phyloP scores from a whole-genome alignment of 2,888 invertebrate species.

The Neoscelio sp. region DNA sequence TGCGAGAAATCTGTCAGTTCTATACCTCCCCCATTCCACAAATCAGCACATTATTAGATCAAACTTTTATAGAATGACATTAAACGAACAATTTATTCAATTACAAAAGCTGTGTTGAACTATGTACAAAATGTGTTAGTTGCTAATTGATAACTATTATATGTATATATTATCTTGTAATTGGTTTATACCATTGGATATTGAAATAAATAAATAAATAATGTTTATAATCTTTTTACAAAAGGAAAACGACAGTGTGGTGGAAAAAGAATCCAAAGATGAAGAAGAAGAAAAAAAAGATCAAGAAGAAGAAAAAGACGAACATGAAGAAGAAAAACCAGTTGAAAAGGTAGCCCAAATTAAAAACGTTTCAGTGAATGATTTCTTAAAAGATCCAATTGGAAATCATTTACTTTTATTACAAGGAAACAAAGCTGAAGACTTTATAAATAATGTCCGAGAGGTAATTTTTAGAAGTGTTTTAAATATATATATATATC shows the following conservation, averaged over 20 bases:
- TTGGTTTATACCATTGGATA: no score
- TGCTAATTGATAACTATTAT: no score
- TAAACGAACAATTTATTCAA: no score
- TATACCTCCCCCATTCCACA: no score
- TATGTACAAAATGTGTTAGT: no score
- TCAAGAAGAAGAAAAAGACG: conserved; percentile 76
- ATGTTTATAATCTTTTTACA: conserved; percentile 48
- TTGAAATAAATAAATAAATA: no score
- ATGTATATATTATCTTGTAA: no score
- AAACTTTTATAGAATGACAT: no score
- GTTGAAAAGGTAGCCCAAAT: conserved; percentile 58
- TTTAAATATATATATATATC: neutral
- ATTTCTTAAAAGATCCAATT: conserved; percentile 84
- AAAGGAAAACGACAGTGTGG: conserved; percentile 74
- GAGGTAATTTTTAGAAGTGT: conserved; percentile 69
- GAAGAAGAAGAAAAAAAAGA: conserved; percentile 74
- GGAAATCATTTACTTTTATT: conserved; percentile 83
- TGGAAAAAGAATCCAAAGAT: no score
- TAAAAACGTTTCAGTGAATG: conserved; percentile 78
- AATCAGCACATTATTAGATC: no score
- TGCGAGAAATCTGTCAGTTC: no score
- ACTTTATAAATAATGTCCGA: conserved; percentile 72
- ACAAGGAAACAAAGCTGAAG: conserved; percentile 79
- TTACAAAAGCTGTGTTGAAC: no score
- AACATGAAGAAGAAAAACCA: conserved; percentile 63